phyloP scores from a whole-genome alignment of 1,140 invertebrate species.

The Papilio aristodemus region DNA sequence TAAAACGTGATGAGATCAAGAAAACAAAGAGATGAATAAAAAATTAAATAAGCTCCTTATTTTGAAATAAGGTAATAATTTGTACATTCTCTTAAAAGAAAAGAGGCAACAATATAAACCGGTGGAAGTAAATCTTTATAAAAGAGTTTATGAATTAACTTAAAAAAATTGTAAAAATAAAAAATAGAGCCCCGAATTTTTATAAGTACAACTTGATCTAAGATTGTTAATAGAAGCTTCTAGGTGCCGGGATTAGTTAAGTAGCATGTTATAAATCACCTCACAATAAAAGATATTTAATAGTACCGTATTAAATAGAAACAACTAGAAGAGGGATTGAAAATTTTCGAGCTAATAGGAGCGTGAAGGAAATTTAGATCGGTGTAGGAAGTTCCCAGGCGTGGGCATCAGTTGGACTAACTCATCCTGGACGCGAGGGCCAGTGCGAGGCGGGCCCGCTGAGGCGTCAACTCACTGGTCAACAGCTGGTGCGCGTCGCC shows the following conservation, averaged over 20 bases:
- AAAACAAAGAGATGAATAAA: background rate
- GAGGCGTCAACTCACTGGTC: slow-evolving; percentile 84
- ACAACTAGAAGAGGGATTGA: slow-evolving; percentile 18
- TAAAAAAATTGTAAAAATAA: background rate
- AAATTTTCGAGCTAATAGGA: slow-evolving; percentile 28
- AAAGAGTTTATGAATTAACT: slow-evolving; percentile 8
- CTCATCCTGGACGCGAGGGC: slow-evolving; percentile 76
- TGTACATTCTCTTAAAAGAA: slow-evolving; percentile 8
- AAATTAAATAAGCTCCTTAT: slow-evolving; percentile 19
- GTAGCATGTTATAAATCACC: background rate
- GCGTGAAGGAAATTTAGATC: slow-evolving; percentile 48
- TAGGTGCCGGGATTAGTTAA: background rate
- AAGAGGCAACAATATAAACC: slow-evolving; percentile 13
- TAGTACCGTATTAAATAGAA: slow-evolving; percentile 2
- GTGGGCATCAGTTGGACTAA: slow-evolving; percentile 74
- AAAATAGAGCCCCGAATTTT: background rate
- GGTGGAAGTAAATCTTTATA: background rate
- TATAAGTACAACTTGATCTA: background rate
- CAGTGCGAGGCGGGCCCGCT: slow-evolving; percentile 80
- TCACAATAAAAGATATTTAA: background rate
- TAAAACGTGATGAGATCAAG: background rate
- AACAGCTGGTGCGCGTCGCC: slow-evolving; percentile 84
- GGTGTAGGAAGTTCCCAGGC: slow-evolving; percentile 61
- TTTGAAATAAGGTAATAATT: slow-evolving; percentile 8
- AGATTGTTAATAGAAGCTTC: background rate